Conservation (phyloP, 2,888 invertebrate species). For the Apoderus coryli region DNA sequence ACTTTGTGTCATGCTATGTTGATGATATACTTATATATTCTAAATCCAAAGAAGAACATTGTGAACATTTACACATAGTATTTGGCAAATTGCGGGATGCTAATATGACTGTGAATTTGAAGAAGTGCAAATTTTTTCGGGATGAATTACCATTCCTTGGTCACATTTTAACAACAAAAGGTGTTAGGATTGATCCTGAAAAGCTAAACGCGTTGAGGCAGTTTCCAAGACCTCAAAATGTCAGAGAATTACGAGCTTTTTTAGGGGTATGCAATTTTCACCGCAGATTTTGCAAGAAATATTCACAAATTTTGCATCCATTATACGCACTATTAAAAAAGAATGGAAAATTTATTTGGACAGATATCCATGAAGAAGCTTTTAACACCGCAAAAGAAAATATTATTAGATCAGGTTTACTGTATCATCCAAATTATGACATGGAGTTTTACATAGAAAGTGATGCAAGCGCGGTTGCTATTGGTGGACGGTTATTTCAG, state of each 20-base stretch:
- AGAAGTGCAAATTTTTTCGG: slow-evolving; percentile 18
- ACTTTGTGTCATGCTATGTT: neutral
- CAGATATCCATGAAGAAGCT: slow-evolving; percentile 5
- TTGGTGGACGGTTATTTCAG: slow-evolving; percentile 13
- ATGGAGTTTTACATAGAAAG: slow-evolving; percentile 11
- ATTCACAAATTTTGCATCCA: slow-evolving; percentile 10
- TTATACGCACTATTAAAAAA: slow-evolving; percentile 12
- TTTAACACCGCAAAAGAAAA: slow-evolving; percentile 10
- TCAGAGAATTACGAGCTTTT: slow-evolving; percentile 12
- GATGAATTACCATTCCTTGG: too few relatives aligned
- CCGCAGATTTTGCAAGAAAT: slow-evolving; percentile 9
- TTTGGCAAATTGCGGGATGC: slow-evolving; percentile 14
- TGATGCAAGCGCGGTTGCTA: slow-evolving; percentile 9
- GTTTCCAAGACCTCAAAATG: slow-evolving; percentile 10
- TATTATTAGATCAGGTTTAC: slow-evolving; percentile 10
- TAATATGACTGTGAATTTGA: slow-evolving; percentile 17
- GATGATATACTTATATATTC: neutral
- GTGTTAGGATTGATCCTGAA: too few relatives aligned
- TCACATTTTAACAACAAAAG: too few relatives aligned
- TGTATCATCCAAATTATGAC: slow-evolving; percentile 12
- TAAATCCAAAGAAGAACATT: slow-evolving; percentile 17
- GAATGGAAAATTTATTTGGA: slow-evolving; percentile 9
- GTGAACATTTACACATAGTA: slow-evolving; percentile 15
- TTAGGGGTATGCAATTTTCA: slow-evolving; percentile 13
- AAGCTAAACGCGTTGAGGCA: slow-evolving; percentile 12